These are phyloP conservation scores for Protonibea diacanthus DNA, from an alignment of 2,797 vertebrate genomes.

Conservation along the genomic window DNA sequence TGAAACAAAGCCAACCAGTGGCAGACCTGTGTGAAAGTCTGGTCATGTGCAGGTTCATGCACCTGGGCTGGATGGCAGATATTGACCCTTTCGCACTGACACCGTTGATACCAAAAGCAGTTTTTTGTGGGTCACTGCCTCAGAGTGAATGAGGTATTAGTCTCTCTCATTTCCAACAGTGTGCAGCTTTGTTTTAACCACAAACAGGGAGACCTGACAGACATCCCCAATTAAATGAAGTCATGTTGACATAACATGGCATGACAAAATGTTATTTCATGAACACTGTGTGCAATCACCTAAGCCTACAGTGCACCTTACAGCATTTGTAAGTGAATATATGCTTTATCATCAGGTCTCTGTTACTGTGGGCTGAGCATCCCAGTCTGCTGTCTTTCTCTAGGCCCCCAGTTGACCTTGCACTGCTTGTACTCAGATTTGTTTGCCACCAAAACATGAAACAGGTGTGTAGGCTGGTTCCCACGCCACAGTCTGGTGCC, in stretches of 20 bases:
- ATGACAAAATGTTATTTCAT: slow-evolving; percentile 20
- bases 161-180: slow-evolving; percentile 29
- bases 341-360: background rate
- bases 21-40: background rate
- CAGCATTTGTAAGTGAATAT: slow-evolving; percentile 3
- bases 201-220: slow-evolving; percentile 36
- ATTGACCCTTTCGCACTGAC: slow-evolving; percentile 20
- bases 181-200: slow-evolving; percentile 55
- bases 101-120: background rate
- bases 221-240: slow-evolving; percentile 43
- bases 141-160: slow-evolving; percentile 15
- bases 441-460: slow-evolving; percentile 70
- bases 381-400: slow-evolving; percentile 32
- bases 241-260: slow-evolving; percentile 44
- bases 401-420: slow-evolving; percentile 39
- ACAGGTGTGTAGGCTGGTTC: slow-evolving; percentile 65
- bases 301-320: background rate
- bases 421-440: slow-evolving; percentile 55
- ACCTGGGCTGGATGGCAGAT: background rate
- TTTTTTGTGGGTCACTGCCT: slow-evolving; percentile 10
- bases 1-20: background rate
- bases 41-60: background rate
- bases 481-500: slow-evolving; percentile 53
- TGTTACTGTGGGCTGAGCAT: slow-evolving; percentile 1
- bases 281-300: background rate